Evolutionary conservation across 2,113 vertebrate species (phyloP).

Genomic region (Trematomus loennbergii): DNA sequence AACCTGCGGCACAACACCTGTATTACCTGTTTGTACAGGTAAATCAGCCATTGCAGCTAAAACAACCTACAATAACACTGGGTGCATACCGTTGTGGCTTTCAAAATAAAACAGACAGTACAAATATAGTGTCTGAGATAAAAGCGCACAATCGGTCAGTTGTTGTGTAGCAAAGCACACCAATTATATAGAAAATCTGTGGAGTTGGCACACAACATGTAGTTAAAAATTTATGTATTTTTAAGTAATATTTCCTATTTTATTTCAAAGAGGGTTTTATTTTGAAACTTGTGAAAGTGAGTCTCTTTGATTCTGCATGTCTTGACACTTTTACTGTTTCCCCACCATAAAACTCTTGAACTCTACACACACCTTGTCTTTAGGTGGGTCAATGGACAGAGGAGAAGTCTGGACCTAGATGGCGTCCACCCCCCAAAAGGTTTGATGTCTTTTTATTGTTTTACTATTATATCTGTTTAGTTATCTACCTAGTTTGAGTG

Average conservation of each 20-base stretch:
- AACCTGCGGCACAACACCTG: slow-evolving; percentile 6
- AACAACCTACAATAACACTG: not conserved
- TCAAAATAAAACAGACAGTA: slow-evolving; percentile 56
- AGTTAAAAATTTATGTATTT: not conserved
- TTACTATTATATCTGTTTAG: not conserved
- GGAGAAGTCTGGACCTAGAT: slow-evolving; percentile 55
- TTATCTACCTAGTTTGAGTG: not conserved
- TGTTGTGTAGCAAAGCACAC: not conserved
- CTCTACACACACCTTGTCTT: not conserved
- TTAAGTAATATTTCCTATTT: too few species aligned
- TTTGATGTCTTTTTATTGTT: slow-evolving; percentile 30
- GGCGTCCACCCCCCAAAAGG: slow-evolving; percentile 60
- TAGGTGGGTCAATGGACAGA: slow-evolving; percentile 23
- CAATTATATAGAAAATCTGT: rapidly evolving
- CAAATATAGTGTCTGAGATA: not conserved
- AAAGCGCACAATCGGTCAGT: rapidly evolving
- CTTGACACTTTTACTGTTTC: not conserved
- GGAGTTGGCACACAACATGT: rapidly evolving
- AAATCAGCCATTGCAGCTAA: not conserved
- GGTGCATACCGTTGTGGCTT: not conserved
- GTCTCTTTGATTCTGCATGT: not conserved
- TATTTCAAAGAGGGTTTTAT: slow-evolving; percentile 20
- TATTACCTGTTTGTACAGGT: slow-evolving; percentile 42
- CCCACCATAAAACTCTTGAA: slow-evolving; percentile 10
- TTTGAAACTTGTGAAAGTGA: slow-evolving; percentile 46